A percentile compares a stretch with the other conserved stretches of the same genome.
These are phyloP conservation scores for Frankliniella intonsa DNA, from an alignment of 2,888 invertebrate species.

Conservation along the genomic window DNA sequence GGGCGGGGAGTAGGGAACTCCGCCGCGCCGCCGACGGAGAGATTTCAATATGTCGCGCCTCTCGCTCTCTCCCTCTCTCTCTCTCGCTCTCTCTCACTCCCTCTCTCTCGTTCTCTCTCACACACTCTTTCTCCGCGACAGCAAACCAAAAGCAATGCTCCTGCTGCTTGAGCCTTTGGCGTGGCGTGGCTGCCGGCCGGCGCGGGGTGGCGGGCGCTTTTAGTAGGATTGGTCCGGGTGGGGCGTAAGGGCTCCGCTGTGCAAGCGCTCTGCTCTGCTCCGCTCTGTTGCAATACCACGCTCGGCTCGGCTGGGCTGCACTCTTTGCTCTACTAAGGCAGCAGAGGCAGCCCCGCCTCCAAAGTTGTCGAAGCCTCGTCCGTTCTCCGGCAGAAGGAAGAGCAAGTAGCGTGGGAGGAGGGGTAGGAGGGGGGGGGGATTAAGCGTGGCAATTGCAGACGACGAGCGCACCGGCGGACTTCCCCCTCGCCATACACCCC, in stretches of 20 bases:
- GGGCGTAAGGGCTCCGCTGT: neutral
- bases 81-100: neutral
- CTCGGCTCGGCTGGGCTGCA: neutral
- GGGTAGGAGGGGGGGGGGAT: too few species aligned
- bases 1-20: neutral
- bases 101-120: neutral
- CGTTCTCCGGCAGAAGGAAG: too few species aligned
- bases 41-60: constrained; percentile 15
- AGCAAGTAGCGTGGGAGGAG: too few species aligned
- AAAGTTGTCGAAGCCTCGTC: too few species aligned
- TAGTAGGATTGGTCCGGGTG: constrained; percentile 13
- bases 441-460: too few species aligned
- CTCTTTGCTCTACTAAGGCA: neutral
- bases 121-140: too few species aligned
- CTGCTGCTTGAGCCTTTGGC: neutral
- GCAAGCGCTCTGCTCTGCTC: neutral
- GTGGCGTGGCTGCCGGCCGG: neutral
- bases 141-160: neutral
- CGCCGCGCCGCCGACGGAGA: neutral
- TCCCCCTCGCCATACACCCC: too few species aligned
- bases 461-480: too few species aligned
- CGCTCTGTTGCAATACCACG: neutral
- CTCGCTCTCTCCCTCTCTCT: neutral
- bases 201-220: neutral
- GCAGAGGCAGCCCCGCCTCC: neutral